A percentile compares a stretch with the other conserved stretches of the same genome.
These are phyloP conservation scores for Emydura subglobosa DNA, from an alignment of 2,113 vertebrate genomes.

Conservation along the genomic window DNA sequence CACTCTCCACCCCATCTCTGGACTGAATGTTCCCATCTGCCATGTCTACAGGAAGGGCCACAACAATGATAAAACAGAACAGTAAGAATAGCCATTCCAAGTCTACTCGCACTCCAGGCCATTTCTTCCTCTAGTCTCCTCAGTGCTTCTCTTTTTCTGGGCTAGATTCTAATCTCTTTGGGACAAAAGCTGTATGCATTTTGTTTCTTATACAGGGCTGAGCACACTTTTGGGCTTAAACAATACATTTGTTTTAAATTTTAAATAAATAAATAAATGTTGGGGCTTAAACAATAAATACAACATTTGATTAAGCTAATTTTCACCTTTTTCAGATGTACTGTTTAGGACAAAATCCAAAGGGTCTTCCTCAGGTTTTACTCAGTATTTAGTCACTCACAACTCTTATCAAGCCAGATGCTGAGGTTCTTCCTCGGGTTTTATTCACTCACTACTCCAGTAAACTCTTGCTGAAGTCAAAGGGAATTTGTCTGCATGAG, in stretches of 20 bases:
- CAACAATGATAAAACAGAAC: no score
- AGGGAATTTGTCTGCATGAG: neutral
- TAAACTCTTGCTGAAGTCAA: neutral
- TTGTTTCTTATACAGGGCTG: neutral
- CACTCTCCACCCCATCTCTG: no score
- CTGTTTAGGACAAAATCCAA: neutral
- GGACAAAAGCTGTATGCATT: neutral
- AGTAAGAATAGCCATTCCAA: no score
- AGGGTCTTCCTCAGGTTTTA: neutral
- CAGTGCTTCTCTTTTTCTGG: neutral
- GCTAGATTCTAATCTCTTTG: neutral
- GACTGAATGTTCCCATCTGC: no score
- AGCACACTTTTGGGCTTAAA: neutral
- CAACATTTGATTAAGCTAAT: neutral
- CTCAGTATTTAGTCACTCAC: neutral
- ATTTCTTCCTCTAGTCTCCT: no score
- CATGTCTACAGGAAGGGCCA: no score
- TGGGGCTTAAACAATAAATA: neutral
- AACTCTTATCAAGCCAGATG: neutral
- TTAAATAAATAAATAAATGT: neutral
- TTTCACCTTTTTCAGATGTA: neutral
- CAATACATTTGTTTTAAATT: neutral
- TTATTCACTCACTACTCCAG: neutral
- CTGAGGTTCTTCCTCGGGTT: neutral
- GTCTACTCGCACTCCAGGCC: no score